Base-by-base conservation (phyloP, 2,797 vertebrate genomes). In the Karalla daura region DNA sequence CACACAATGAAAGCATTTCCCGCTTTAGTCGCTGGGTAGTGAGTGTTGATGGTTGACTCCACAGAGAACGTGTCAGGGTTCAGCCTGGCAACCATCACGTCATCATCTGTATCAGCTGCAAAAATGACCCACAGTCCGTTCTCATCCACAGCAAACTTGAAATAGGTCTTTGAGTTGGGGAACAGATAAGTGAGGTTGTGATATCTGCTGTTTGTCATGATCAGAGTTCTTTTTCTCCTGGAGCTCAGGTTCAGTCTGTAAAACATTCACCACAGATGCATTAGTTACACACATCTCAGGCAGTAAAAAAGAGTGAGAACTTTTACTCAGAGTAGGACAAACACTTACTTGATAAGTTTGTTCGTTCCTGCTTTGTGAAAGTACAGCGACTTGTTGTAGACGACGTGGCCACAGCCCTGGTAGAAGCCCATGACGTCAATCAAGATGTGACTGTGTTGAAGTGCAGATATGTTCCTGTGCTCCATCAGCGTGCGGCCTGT, bases 111-210 rank as follows among this genome's bases (percentile, higher is more conserved):
- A 18, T 84, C 90, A 0, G 95, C 95, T 7, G 94, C 95, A 24
- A 94, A 97, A 61, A 98, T 94, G 21, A 97, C 89, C 96, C 96
- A 98, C 25, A 97, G 88, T 2, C 94, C 95, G 15, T 94, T 94
- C 86, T 97, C 95, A 74, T 97, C 96, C 54, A 92, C 93, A 3
- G 96, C 94, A 41, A 97, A 52, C 32, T 95, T 96, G 89, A 97
- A 98, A 77, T 98, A 98, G 0, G 96, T 96, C 92, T 98, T 98
- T n/a, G 96, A 96, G 78, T 96, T 96, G 12, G 68, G 78, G 58
- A 97, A 96, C 63, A 96, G 95, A 78, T 98, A 98, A 61, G 86
- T 93, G 54, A 95, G 90, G 47, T 92, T 89, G 0, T 92, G 86
- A 85, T 95, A 92, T 30, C 94, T 90, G 70, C 95, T 92, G 10